Conservation (phyloP, 2,113 vertebrate species). For the Pavo muticus region DNA sequence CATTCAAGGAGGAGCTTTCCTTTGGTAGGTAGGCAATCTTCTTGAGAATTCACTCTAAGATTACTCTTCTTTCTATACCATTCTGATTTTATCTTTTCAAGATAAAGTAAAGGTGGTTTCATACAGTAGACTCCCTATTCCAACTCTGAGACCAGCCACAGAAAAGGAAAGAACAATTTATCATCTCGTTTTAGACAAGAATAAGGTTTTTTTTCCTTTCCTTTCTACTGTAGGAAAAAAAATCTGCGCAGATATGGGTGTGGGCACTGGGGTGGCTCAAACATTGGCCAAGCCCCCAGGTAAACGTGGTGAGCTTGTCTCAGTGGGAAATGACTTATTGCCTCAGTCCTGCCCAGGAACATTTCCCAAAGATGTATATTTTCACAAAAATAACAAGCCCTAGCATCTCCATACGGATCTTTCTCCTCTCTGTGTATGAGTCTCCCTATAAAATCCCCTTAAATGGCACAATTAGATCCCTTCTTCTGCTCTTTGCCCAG, state of each 20-base stretch:
- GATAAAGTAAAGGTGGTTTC: neutral
- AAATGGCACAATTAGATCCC: rapidly evolving
- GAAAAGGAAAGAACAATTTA: neutral
- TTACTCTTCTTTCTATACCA: neutral
- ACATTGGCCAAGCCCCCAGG: neutral
- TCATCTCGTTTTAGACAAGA: neutral
- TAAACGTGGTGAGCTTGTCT: neutral
- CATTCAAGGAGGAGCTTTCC: neutral
- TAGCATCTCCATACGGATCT: rapidly evolving
- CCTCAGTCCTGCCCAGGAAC: neutral
- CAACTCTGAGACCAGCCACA: neutral
- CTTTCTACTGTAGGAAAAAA: neutral
- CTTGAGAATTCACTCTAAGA: neutral
- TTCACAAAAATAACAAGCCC: rapidly evolving
- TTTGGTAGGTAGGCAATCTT: neutral
- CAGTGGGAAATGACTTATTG: neutral
- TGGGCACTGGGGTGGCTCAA: too few relatives aligned
- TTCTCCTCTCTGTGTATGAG: rapidly evolving
- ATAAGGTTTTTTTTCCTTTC: neutral
- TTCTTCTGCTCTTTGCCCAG: neutral
- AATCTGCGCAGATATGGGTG: rapidly evolving
- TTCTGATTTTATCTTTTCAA: neutral
- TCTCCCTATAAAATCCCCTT: neutral
- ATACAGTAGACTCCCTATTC: neutral
- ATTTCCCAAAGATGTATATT: rapidly evolving